Percentiles rank a stretch among this genome's conserved stretches.
These are phyloP conservation scores for Palloptera scutellata DNA, from an alignment of 2,888 invertebrate genomes.

Conservation along the genomic window DNA sequence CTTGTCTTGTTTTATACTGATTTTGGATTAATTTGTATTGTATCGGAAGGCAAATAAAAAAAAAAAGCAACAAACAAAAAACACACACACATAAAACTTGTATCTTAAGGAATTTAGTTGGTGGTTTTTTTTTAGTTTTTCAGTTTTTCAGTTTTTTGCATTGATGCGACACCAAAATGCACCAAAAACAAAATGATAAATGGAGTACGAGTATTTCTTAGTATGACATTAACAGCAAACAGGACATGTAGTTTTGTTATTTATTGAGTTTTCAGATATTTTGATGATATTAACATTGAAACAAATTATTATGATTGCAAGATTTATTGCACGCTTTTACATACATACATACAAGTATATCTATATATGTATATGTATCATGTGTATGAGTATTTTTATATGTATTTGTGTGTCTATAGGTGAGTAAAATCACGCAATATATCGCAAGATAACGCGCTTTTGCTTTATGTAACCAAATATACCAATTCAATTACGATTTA, in stretches of 20 bases:
- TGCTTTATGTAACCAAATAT: slow-evolving; percentile 23
- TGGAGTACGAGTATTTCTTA: slow-evolving; percentile 57
- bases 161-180: not conserved
- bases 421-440: too few relatives aligned
- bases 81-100: not conserved
- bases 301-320: slow-evolving; percentile 62
- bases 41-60: slow-evolving; percentile 15
- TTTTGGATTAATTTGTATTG: slow-evolving; percentile 54
- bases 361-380: not conserved
- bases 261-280: slow-evolving; percentile 62
- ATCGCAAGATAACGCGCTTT: too few relatives aligned
- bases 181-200: slow-evolving; percentile 52
- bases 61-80: slow-evolving; percentile 12
- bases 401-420: slow-evolving; percentile 8
- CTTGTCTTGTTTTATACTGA: slow-evolving; percentile 53
- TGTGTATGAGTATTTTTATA: not conserved
- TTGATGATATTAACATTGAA: slow-evolving; percentile 63
- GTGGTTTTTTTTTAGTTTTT: slow-evolving; percentile 8
- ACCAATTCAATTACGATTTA: slow-evolving; percentile 12
- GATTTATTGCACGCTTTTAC: slow-evolving; percentile 49
- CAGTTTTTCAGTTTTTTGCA: not conserved
- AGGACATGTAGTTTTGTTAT: slow-evolving; percentile 60
- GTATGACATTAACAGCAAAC: slow-evolving; percentile 63
- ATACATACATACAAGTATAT: too few relatives aligned
- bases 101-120: slow-evolving; percentile 11